Evolutionary conservation across 2,797 vertebrate species (phyloP), one percentile per base, ranked within the genome.

Genomic region (Columba guinea): DNA sequence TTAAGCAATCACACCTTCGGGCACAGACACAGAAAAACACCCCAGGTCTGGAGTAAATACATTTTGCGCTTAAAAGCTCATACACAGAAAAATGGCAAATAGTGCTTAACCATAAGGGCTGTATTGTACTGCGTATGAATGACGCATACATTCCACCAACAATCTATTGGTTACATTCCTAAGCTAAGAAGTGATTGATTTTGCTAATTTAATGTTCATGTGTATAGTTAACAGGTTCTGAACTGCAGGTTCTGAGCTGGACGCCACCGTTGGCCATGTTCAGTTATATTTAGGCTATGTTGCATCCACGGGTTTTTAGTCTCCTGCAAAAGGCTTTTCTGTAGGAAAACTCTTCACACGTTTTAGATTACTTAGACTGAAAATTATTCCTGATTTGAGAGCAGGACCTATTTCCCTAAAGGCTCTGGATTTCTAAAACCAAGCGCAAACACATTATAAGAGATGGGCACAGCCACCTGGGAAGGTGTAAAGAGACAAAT

Each of bases 41-140:
- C 9, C 5, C 69, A 20, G 34, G 30, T 26, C 41, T 62, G 46
- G 7, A 70, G 14, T 35, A 84, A 62, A 32, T 27, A 8, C 0
- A 1, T 26, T 79, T 34, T 82, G 41, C 35, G 11, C 27, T 28
- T 69, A 37, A 4, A 55, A 81, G 17, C 12, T 64, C 68, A 49
- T 4, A 11, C 13, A 22, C 6, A 52, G 24, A 80, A 37, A 24
- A 58, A 30, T 30, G 23, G 34, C 68, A 68, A 76, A 16, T 2
- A 14, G 44, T 51, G 44, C 16, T 82, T 62, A 82, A 49, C 13
- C 4, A 5, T 48, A 58, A 68, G 13, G n/a, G 34, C 20, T 62
- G 44, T 11, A 11, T 32, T 0, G 0, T 28, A 16, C 13, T 7
- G 27, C 0, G 0, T 10, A 28, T 13, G 15, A 64, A 44, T 7